Conservation (phyloP, 2,888 invertebrate species). For the Dasypogon diadema region DNA sequence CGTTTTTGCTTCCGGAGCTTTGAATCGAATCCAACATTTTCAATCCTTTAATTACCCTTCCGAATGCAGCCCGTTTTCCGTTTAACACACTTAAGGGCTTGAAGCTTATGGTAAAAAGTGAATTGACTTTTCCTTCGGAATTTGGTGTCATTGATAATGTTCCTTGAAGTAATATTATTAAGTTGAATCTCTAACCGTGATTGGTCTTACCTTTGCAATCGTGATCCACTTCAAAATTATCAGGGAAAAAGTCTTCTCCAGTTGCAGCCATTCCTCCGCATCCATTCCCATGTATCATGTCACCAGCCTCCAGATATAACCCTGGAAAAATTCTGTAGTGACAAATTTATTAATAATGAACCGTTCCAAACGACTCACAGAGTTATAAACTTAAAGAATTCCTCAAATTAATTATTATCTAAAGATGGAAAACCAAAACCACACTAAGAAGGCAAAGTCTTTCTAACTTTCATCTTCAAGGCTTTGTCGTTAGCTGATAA, state of each 20-base stretch:
- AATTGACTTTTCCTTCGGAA: slow-evolving; percentile 54
- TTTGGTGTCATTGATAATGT: slow-evolving; percentile 57
- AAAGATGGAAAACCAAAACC: too few relatives aligned
- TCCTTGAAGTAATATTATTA: slow-evolving; percentile 45
- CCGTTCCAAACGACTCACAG: too few relatives aligned
- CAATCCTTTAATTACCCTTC: slow-evolving; percentile 60
- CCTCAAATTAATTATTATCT: too few relatives aligned
- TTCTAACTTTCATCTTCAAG: too few relatives aligned
- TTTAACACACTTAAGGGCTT: slow-evolving; percentile 60
- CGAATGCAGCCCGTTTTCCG: slow-evolving; percentile 62
- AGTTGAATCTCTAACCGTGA: too few relatives aligned
- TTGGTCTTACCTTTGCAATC: slow-evolving; percentile 41
- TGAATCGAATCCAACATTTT: slow-evolving; percentile 60
- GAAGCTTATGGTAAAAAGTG: slow-evolving; percentile 64
- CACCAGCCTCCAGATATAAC: slow-evolving; percentile 51
- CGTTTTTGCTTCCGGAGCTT: slow-evolving; percentile 63
- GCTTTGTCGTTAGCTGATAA: too few relatives aligned
- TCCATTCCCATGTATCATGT: slow-evolving; percentile 40
- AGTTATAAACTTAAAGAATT: too few relatives aligned
- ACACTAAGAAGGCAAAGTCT: too few relatives aligned
- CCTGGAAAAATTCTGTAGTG: slow-evolving; percentile 51
- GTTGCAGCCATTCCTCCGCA: slow-evolving; percentile 37
- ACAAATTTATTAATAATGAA: too few relatives aligned
- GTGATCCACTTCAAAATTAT: slow-evolving; percentile 51
- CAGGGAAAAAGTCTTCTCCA: slow-evolving; percentile 47